Evolutionary conservation across 2,797 vertebrate genomes (phyloP).

Genomic region (Bovichtus variegatus): DNA sequence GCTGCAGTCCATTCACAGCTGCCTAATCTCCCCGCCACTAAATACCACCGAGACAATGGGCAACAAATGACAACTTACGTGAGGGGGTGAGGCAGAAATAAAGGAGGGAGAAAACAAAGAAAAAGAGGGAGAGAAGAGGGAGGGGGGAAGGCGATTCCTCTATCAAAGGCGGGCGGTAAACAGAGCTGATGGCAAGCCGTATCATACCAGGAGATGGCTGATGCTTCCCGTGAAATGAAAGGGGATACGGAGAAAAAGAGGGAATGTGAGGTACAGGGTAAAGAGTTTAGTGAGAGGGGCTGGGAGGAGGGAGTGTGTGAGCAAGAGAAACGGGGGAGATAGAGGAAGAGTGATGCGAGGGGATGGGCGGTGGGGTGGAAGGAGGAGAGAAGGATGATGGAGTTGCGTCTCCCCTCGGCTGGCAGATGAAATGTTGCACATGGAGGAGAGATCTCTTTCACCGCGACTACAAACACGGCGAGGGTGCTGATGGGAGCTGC

Average conservation of each 20-base stretch:
- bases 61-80: slow-evolving; percentile 81
- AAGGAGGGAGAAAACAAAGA: slow-evolving; percentile 73
- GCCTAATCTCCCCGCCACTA: slow-evolving; percentile 92
- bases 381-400: slow-evolving; percentile 50
- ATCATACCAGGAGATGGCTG: slow-evolving; percentile 68
- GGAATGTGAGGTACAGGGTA: slow-evolving; percentile 48
- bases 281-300: slow-evolving; percentile 45
- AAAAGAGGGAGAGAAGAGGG: slow-evolving; percentile 59
- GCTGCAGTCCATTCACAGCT: slow-evolving; percentile 98
- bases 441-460: slow-evolving; percentile 64
- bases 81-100: slow-evolving; percentile 40
- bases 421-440: slow-evolving; percentile 69
- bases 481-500: slow-evolving; percentile 73
- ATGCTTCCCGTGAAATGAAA: slow-evolving; percentile 62
- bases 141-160: slow-evolving; percentile 63
- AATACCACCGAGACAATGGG: slow-evolving; percentile 92
- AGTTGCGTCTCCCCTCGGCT: slow-evolving; percentile 58
- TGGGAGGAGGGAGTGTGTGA: slow-evolving; percentile 2
- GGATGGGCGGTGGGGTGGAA: slow-evolving; percentile 14
- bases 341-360: slow-evolving; percentile 15
- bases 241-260: slow-evolving; percentile 46
- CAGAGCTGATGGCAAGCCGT: slow-evolving; percentile 65
- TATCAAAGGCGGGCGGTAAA: slow-evolving; percentile 70
- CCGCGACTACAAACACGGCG: slow-evolving; percentile 72
- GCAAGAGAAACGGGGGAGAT: not conserved